Evolutionary conservation across 2,888 invertebrate species (phyloP).

Genomic region (Pardosa pseudoannulata): DNA sequence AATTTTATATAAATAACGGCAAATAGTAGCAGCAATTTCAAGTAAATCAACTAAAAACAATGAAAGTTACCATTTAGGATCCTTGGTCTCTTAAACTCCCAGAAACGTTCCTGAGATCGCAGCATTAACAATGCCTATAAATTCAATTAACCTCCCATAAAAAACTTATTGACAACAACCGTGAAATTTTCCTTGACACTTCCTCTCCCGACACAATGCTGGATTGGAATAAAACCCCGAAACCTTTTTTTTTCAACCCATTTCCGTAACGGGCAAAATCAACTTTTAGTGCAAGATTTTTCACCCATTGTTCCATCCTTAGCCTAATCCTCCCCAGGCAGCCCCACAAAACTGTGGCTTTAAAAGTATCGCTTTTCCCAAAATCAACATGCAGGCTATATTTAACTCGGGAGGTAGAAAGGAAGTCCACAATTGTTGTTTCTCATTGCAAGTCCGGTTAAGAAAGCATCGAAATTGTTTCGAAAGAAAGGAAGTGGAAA

Average conservation of each 20-base stretch:
- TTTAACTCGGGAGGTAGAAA: not conserved
- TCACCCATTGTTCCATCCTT: not conserved
- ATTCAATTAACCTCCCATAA: not conserved
- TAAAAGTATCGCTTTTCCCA: conserved; percentile 10
- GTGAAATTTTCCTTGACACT: not conserved
- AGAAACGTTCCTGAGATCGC: too few species aligned
- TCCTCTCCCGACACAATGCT: not conserved
- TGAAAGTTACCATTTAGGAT: too few species aligned
- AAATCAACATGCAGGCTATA: not conserved
- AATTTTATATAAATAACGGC: too few species aligned
- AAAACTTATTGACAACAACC: not conserved
- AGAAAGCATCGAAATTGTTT: not conserved
- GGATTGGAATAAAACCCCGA: not conserved
- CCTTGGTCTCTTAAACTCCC: too few species aligned
- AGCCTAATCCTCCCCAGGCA: not conserved
- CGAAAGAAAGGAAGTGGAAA: not conserved
- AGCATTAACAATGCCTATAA: too few species aligned
- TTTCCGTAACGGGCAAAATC: not conserved
- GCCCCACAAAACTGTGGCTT: conserved; percentile 7
- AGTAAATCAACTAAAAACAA: too few species aligned
- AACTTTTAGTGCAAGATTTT: not conserved
- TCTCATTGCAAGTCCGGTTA: not conserved
- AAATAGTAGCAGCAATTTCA: too few species aligned
- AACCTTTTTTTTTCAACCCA: not conserved
- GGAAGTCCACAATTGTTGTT: not conserved